Percentiles rank a stretch among this genome's conserved stretches.
These are phyloP conservation scores for Oophaga sylvatica DNA, from an alignment of 2,797 vertebrate species.

Conservation along the genomic window DNA sequence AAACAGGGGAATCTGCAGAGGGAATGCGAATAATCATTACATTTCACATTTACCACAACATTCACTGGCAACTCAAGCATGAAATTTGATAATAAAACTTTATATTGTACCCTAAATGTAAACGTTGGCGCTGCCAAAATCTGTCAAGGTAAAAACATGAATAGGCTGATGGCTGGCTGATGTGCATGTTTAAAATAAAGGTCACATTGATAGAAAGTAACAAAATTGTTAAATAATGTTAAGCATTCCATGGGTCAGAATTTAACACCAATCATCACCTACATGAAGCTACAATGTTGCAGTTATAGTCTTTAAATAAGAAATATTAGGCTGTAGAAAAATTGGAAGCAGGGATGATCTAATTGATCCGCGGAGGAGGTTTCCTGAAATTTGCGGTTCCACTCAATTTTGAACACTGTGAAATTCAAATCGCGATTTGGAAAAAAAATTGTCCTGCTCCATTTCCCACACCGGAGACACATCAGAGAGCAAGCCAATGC, in stretches of 20 bases:
- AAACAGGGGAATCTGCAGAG: conserved; percentile 31
- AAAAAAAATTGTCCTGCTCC: no score
- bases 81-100: conserved; percentile 48
- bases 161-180: not conserved
- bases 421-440: no score
- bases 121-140: conserved; percentile 18
- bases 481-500: no score
- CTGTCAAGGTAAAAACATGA: conserved; percentile 29
- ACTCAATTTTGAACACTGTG: no score
- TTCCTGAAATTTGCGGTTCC: no score
- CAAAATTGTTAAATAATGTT: conserved; percentile 8
- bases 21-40: conserved; percentile 27
- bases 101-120: conserved; percentile 44
- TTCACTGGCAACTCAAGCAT: conserved; percentile 42
- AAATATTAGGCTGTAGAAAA: not conserved
- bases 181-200: conserved; percentile 1
- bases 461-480: no score
- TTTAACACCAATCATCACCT: not conserved
- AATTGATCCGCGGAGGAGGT: no score
- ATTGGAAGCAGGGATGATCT: not conserved
- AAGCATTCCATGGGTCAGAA: not conserved
- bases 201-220: conserved; percentile 12
- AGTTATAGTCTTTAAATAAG: not conserved
- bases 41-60: conserved; percentile 49
- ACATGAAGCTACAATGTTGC: not conserved